phyloP scores from a whole-genome alignment of 2,113 vertebrate genomes.

The Antennarius striatus region DNA sequence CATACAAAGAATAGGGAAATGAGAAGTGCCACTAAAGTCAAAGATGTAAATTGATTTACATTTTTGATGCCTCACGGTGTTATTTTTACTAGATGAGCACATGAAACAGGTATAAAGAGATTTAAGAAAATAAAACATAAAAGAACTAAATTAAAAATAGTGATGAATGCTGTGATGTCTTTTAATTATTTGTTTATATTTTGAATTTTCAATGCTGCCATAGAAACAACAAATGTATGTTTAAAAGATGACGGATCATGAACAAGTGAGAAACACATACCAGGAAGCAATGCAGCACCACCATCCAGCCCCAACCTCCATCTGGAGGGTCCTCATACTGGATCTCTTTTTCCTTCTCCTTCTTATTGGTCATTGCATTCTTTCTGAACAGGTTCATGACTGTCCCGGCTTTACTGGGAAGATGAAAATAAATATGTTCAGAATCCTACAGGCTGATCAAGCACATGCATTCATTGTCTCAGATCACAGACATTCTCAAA shows the following conservation, averaged over 20 bases:
- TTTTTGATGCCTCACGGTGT: not conserved
- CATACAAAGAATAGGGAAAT: not conserved
- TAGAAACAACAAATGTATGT: not conserved
- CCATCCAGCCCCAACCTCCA: conserved; percentile 89
- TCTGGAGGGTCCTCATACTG: conserved; percentile 76
- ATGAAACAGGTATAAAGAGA: not conserved
- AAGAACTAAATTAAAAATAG: too few species aligned
- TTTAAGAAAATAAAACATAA: too few species aligned
- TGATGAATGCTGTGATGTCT: too few species aligned
- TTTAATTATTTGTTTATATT: too few species aligned
- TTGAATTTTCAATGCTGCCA: too few species aligned
- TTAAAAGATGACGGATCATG: not conserved
- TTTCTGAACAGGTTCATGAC: conserved; percentile 72
- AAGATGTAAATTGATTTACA: not conserved
- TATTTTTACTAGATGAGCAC: not conserved
- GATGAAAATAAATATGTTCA: conserved; percentile 13
- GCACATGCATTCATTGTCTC: not conserved
- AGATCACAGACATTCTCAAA: not conserved
- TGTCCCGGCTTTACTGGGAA: conserved; percentile 62
- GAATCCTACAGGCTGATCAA: not conserved
- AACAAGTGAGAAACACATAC: conserved; percentile 66
- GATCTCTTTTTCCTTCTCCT: conserved; percentile 55
- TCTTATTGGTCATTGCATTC: conserved; percentile 52
- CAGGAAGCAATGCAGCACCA: conserved; percentile 94
- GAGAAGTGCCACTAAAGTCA: not conserved